phyloP scores from a whole-genome alignment of 1,140 invertebrate genomes.

The Paralvinella palmiformis region DNA sequence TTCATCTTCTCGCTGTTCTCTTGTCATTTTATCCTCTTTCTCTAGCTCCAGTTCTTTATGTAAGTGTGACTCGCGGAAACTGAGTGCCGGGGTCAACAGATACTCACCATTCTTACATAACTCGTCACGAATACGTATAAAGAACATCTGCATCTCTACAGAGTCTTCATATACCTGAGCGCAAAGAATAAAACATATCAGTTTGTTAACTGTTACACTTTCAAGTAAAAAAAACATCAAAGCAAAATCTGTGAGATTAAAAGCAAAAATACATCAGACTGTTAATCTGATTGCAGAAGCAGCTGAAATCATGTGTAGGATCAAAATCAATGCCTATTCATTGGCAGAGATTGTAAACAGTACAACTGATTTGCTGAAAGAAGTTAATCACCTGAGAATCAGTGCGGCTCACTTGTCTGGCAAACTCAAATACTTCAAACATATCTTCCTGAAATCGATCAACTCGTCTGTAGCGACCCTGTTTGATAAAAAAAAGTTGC shows the following conservation, averaged over 20 bases:
- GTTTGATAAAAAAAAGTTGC: too few species aligned
- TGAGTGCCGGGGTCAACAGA: constrained; percentile 79
- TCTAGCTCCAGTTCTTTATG: constrained; percentile 58
- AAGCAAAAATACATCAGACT: too few species aligned
- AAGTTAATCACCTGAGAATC: constrained; percentile 68
- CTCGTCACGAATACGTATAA: constrained; percentile 65
- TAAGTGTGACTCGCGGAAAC: constrained; percentile 59
- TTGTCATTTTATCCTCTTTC: constrained; percentile 68
- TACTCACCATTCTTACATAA: constrained; percentile 63
- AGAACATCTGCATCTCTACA: constrained; percentile 86
- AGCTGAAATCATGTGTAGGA: too few species aligned
- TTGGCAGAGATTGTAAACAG: too few species aligned
- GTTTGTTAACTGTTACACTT: too few species aligned
- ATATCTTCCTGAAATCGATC: constrained; percentile 96
- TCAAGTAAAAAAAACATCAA: neutral
- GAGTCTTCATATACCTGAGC: constrained; percentile 86
- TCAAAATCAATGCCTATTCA: too few species aligned
- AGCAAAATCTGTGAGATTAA: neutral
- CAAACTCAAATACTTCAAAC: constrained; percentile 86
- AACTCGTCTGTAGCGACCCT: constrained; percentile 81
- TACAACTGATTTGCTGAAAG: too few species aligned
- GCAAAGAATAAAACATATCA: constrained; percentile 2
- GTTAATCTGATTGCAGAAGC: too few species aligned
- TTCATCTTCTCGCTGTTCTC: constrained; percentile 68
- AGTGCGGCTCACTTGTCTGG: constrained; percentile 74